Base-by-base conservation (phyloP, 2,797 vertebrate species). In the Cyprinella venusta region DNA sequence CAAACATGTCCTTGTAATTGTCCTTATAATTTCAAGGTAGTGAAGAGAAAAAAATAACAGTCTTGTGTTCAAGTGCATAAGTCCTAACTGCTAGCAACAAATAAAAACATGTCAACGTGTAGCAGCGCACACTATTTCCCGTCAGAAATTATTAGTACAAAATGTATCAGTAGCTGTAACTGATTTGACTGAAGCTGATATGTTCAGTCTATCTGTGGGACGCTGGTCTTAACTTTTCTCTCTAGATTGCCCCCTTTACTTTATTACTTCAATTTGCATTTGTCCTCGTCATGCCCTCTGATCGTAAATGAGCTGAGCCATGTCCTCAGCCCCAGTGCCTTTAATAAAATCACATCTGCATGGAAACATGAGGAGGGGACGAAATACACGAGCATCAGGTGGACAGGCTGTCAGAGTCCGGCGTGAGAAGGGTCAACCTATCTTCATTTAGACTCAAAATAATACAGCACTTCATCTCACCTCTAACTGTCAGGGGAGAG, bases 241-340 rank as follows among this genome's bases (percentile, higher is more conserved):
- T 63, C 38, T 45, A 3, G 36, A 76, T 30, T 67, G 69, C 81
- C 81, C 50, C 64, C 65, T 76, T 83, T 83, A 70, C 52, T 77
- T 78, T 83, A 83, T 83, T 83, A 77, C 82, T 70, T 13, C 42
- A 9, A 83, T 83, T 83, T 83, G 75, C 65, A 83, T 83, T 83
- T 78, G 81, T 83, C 81, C 81, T 83, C 54, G 38, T 63, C 54
- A 42, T 83, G 75, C 65, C 75, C 75, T 83, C 75, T 83, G 65
- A 70, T 1, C 1, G 75, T 78, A 83, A 83, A 83, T 78, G 75
- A 83, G 67, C 65, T 71, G 40, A 70, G 75, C 75, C 50, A 10
- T 78, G 81, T 83, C 81, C 65, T 83, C 81, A 24, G 54, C 21
- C 74, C 40, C n/a, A 12, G 54, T 16, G 15, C 42, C 75, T 78